These are phyloP conservation scores for Gymnothorax javanicus DNA, from an alignment of 2,797 vertebrate genomes.

Conservation along the genomic window DNA sequence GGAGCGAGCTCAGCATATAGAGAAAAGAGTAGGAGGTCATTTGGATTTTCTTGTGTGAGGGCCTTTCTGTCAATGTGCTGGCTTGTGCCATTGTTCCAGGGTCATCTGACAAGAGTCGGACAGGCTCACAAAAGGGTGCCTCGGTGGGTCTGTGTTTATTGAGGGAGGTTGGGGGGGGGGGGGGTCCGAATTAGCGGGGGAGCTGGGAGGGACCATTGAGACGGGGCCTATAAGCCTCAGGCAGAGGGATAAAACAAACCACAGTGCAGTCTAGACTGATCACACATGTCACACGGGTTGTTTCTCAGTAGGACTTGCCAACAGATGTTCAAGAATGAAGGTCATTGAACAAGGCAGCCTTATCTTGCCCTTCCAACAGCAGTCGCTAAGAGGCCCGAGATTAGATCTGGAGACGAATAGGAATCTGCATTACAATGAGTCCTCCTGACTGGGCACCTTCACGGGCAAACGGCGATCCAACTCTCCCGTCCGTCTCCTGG, in stretches of 20 bases:
- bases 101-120: background rate
- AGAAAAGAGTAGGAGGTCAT: background rate
- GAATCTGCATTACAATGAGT: background rate
- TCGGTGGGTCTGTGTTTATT: background rate
- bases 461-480: constrained; percentile 50
- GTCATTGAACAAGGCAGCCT: constrained; percentile 13
- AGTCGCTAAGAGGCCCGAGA: constrained; percentile 35
- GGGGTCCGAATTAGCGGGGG: background rate
- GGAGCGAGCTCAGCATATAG: background rate
- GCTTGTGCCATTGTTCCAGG: background rate
- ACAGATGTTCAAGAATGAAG: constrained; percentile 33
- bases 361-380: background rate
- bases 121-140: background rate
- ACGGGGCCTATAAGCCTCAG: constrained; percentile 24
- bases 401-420: constrained; percentile 37
- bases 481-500: constrained; percentile 49
- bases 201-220: constrained; percentile 34
- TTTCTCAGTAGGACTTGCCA: constrained; percentile 40
- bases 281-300: constrained; percentile 17
- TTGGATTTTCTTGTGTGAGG: background rate
- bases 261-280: constrained; percentile 34
- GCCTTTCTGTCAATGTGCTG: background rate
- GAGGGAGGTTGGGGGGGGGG: background rate
- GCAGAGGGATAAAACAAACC: background rate
- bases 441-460: constrained; percentile 22